These are phyloP conservation scores for Tuta absoluta DNA, from an alignment of 2,888 invertebrate genomes.

Conservation along the genomic window DNA sequence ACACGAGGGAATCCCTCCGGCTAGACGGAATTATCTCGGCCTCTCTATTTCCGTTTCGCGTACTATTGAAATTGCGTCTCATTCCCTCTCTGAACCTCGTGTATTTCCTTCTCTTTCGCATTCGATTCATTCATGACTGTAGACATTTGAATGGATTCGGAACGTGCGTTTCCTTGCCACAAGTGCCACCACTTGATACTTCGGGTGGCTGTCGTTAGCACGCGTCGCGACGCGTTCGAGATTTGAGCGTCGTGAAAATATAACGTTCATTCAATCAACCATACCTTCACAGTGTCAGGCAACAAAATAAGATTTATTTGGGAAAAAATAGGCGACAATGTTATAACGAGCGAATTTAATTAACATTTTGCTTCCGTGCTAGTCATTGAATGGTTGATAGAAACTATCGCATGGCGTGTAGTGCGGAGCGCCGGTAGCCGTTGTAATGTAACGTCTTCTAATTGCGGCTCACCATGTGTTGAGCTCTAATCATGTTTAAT, in stretches of 20 bases:
- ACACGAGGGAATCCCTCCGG: constrained; percentile 81
- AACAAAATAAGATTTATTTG: constrained; percentile 39
- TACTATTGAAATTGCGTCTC: constrained; percentile 76
- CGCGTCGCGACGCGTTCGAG: constrained; percentile 43
- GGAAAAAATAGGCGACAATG: constrained; percentile 43
- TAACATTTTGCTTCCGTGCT: constrained; percentile 67
- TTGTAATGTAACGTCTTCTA: constrained; percentile 74
- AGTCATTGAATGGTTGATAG: constrained; percentile 67
- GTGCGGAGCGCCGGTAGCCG: constrained; percentile 66
- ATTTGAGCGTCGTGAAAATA: constrained; percentile 24
- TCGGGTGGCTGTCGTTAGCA: constrained; percentile 50
- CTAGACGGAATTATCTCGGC: constrained; percentile 80
- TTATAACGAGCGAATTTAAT: constrained; percentile 53
- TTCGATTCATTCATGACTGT: constrained; percentile 77
- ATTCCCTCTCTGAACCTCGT: constrained; percentile 48
- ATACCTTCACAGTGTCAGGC: constrained; percentile 32
- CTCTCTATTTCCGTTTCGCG: constrained; percentile 80
- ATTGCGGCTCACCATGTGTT: constrained; percentile 76
- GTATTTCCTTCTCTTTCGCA: constrained; percentile 69
- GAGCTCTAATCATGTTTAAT: constrained; percentile 79
- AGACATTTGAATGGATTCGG: constrained; percentile 75
- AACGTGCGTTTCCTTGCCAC: constrained; percentile 63
- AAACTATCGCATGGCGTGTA: constrained; percentile 70
- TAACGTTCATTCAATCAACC: constrained; percentile 10
- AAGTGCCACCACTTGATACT: constrained; percentile 58